Base-by-base conservation (phyloP, 2,888 invertebrate genomes). In the Drosophila villosipedis region DNA sequence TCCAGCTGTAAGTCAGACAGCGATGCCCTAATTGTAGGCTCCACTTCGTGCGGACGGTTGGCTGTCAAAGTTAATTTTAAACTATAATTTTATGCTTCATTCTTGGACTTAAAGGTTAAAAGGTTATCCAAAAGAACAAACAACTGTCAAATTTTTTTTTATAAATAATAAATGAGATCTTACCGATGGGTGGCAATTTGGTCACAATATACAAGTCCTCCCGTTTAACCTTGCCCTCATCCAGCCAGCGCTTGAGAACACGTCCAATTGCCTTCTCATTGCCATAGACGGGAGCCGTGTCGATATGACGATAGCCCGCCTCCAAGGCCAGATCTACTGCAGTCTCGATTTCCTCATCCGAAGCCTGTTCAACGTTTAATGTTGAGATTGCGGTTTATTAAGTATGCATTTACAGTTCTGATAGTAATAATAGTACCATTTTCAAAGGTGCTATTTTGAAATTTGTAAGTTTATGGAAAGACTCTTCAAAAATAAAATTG, bases 161-260 rank as follows among this genome's bases (percentile, higher is more conserved):
- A 25, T 25, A 25, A 25, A 47, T 47, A 16, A 47, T 47, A 16
- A 47, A 47, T 25, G 16, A 47, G 47, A 9, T 16, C 78, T 92
- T 91, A 94, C 96, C 95, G 82, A 94, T 93, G 19, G 95, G 95
- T 30, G 96, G 95, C 80, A 97, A 94, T 93, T 98, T 98, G 14
- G 97, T 97, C n/a, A 96, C 96, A 57, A 98, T 94, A 91, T 97
- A 98, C 0, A 98, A 93, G 57, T 98, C 97, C 82, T 96, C 96
- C 79, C 98, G 95, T 84, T 94, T 96, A 1, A 95, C 90, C 89
- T 95, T 95, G 63, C 96, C 96, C 7, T 94, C 94, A 54, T 95
- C 95, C 41, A 97, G 93, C 96, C 96, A 96, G 70, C 95, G 94
- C 76, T 95, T 95, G 0, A 98, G 93, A 1, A 96, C 96, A 50